Evolutionary conservation across 64 coral and sea anemone genomes (phyloP), one percentile per base, ranked within the genome.

Genomic region (Dendrophyllia cribrosa): DNA sequence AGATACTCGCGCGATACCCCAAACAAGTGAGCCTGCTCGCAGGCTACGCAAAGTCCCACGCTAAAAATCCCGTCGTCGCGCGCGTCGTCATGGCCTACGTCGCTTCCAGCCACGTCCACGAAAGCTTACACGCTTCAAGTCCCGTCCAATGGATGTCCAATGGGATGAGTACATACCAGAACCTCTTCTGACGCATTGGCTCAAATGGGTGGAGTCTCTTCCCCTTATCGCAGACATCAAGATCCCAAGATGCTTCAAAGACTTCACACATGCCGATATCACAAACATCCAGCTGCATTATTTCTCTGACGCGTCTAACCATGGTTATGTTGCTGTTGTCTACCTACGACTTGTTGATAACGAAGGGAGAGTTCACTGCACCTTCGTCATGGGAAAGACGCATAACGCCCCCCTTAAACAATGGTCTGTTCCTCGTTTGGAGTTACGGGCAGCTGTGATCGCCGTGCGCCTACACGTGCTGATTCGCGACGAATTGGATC

Each of bases 361-460:
- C n/a, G 53, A 44, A 63, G 78, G 70, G 24, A 77, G 51, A 44
- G 26, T 95, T 22, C 69, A 95, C 22, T 79, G 79, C 22, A 14
- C 85, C 12, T 95, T 95, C 22, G 50, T 90, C 2, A 58, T 86
- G 20, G 79, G 43, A 11, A 95, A 95, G 24, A 66, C 87, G 12
- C 50, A 59, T 25, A 61, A 77, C n/a, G 15, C 93, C 0, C 87
- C 87, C 1, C 15, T 95, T 9, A 90, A 85, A 26, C 53, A 76
- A 67, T 56, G 50, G 25, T 60, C 93, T 1, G 76, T 95, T 15
- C 93, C 93, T 26, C 78, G 93, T 17, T 25, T 95, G 7, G 93
- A 95, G 55, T 24, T 95, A 10, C 59, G 53, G 12, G 93, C 87
- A n/a, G n/a, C n/a, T n/a, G n/a, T n/a, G n/a, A n/a, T n/a, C n/a